These are phyloP conservation scores for Puffinus mauretanicus DNA, from an alignment of 2,113 vertebrate species.

Conservation along the genomic window DNA sequence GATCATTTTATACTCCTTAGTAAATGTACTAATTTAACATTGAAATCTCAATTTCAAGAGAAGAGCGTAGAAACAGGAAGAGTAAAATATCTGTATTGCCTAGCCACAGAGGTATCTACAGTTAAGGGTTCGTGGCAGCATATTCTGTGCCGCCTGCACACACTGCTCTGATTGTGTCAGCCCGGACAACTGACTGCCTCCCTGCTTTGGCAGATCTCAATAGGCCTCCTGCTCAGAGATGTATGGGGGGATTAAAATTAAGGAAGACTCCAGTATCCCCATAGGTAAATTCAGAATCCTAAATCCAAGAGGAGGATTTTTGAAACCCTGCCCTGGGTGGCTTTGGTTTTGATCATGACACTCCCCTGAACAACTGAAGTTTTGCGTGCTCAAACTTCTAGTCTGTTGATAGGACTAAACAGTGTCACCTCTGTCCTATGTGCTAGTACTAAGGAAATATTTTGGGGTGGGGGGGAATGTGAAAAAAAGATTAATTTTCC, in stretches of 20 bases:
- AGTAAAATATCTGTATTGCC: not conserved
- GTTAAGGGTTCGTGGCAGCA: not conserved
- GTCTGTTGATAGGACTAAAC: not conserved
- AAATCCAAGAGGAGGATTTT: not conserved
- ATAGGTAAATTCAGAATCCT: not conserved
- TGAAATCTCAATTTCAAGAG: not conserved
- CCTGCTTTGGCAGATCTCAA: not conserved
- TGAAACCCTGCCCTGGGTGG: not conserved
- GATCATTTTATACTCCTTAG: not conserved
- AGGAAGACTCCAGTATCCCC: not conserved
- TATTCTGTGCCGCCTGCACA: not conserved
- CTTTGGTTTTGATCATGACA: not conserved
- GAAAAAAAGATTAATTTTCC: not conserved
- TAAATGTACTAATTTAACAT: not conserved
- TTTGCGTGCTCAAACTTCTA: not conserved
- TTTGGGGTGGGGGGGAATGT: rapidly evolving
- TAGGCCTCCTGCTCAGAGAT: not conserved
- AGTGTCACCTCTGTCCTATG: not conserved
- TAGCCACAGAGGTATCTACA: not conserved
- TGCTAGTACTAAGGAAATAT: not conserved
- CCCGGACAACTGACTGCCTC: not conserved
- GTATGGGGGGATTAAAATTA: not conserved
- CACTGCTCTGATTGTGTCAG: not conserved
- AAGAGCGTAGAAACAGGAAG: not conserved
- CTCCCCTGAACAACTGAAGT: not conserved